Evolutionary conservation across 2,888 invertebrate genomes (phyloP).

Genomic region (Rhogogaster chlorosoma): DNA sequence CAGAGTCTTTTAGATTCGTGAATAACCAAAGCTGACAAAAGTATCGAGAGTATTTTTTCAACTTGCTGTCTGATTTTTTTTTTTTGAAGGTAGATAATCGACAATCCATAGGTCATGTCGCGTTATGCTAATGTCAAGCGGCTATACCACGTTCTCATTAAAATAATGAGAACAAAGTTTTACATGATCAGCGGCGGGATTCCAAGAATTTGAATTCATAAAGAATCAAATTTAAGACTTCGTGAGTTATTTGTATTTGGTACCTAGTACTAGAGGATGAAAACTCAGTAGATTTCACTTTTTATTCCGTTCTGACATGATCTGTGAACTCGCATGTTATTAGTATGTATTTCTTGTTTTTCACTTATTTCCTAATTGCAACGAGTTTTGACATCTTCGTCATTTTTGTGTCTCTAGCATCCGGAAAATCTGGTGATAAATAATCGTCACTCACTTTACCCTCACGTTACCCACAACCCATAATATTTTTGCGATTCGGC

Average conservation of each 20-base stretch:
- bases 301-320: too few relatives aligned
- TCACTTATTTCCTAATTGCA: too few relatives aligned
- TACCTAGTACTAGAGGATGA: too few relatives aligned
- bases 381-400: too few relatives aligned
- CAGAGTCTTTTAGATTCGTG: neutral
- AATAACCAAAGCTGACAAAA: neutral
- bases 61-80: neutral
- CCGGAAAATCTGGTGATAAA: too few relatives aligned
- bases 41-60: neutral
- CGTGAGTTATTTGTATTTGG: too few relatives aligned
- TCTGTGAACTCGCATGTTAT: too few relatives aligned
- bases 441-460: too few relatives aligned
- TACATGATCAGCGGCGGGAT: neutral
- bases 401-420: too few relatives aligned
- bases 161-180: neutral
- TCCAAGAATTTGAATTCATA: neutral
- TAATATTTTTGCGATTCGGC: neutral
- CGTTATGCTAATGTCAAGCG: neutral
- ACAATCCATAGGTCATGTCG: neutral
- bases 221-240: too few relatives aligned
- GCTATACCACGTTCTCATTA: neutral
- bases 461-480: neutral
- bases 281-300: too few relatives aligned
- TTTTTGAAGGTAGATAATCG: neutral
- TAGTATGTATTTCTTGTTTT: too few relatives aligned